Base-by-base conservation (phyloP, 2,113 vertebrate species). In the Larimichthys crocea region DNA sequence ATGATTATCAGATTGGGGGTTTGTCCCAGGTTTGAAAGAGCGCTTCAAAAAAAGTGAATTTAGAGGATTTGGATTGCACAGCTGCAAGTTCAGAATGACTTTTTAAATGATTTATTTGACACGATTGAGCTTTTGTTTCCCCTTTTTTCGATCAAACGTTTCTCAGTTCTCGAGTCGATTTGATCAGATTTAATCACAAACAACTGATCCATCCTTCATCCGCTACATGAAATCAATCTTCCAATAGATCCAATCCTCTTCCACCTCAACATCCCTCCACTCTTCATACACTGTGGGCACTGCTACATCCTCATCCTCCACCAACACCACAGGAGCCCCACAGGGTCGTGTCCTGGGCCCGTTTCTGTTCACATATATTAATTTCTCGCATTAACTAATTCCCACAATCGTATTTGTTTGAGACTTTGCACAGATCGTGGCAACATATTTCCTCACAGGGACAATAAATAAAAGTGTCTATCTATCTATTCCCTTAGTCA, bases 21-120 rank as follows among this genome's bases (percentile, higher is more conserved):
- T 87, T 84, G 14, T 22, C 24, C 53, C 67, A 44, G 40, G 40
- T 78, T 84, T 57, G 62, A 44, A 65, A 10, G 40, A 67, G 53
- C 3, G 29, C 17, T 74, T 83, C 20, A 24, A 74, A 40, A 73
- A 40, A 50, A 48, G 31, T n/a, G 35, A 35, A 68, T 35, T 62
- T 46, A 20, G 29, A 68, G n/a, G 53, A 72, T 80, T 74, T 42
- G 48, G 66, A 60, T 63, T 49, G 24, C 24, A 42, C 29, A 26
- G 22, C 24, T 44, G 50, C 12, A 52, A 35, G 48, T 59, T 69
- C 44, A 73, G 20, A 61, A 35, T 2, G 56, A 2, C 6, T 57
- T 40, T 77, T 22, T 55, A 19, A 50, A 50, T 56, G 61, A 66
- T 52, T 75, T 35, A 20, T 67, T 65, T 35, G 4, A 40, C 26